Percentiles rank a stretch among this genome's conserved stretches.
Evolutionary conservation across 2,888 invertebrate species (phyloP).

Genomic region (Leptopterna dolabrata): DNA sequence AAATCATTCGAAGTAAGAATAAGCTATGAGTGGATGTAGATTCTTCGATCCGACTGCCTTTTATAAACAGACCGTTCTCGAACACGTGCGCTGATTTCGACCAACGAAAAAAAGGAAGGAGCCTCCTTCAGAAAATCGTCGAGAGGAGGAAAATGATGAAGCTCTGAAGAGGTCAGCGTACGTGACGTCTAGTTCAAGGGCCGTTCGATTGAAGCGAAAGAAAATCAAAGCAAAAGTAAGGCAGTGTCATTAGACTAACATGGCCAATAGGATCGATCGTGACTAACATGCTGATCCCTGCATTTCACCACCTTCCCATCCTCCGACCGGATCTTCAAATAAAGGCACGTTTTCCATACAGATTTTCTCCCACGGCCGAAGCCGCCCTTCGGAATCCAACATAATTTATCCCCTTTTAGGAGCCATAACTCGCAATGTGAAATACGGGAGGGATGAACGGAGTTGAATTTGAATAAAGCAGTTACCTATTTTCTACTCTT

Average conservation of each 20-base stretch:
- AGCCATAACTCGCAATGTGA: background rate
- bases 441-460: background rate
- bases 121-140: background rate
- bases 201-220: background rate
- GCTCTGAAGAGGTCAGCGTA: constrained; percentile 32
- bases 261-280: constrained; percentile 37
- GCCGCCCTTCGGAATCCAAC: constrained; percentile 21
- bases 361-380: constrained; percentile 41
- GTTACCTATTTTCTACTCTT: background rate
- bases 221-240: constrained; percentile 40
- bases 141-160: constrained; percentile 20
- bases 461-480: constrained; percentile 44
- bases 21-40: too few relatives aligned
- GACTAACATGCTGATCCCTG: constrained; percentile 45
- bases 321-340: background rate
- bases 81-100: background rate
- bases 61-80: background rate
- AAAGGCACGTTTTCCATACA: constrained; percentile 52
- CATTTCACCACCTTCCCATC: background rate
- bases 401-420: constrained; percentile 45
- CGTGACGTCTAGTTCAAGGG: background rate
- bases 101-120: background rate
- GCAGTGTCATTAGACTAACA: constrained; percentile 49
- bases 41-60: background rate
- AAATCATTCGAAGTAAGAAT: too few relatives aligned